Evolutionary conservation across 2,888 invertebrate genomes (phyloP).

Genomic region (Aricia artaxerxes): DNA sequence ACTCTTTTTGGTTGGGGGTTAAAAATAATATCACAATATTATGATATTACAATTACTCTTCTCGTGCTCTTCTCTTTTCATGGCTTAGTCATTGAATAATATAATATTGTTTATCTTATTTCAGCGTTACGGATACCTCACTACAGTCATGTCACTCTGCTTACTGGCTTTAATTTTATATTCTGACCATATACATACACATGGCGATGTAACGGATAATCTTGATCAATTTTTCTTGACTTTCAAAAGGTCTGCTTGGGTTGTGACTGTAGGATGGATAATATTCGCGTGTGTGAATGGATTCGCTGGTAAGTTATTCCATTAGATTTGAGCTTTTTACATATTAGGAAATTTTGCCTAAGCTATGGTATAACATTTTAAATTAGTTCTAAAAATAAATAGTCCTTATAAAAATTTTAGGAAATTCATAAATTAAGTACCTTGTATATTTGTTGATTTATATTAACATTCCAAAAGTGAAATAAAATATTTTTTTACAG

Average conservation of each 20-base stretch:
- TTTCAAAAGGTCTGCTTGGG: slow-evolving; percentile 57
- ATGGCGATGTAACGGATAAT: neutral
- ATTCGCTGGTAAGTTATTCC: slow-evolving; percentile 58
- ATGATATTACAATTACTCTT: neutral
- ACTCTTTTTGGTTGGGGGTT: too few species aligned
- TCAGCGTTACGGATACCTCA: neutral
- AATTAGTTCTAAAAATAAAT: neutral
- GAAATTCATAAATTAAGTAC: neutral
- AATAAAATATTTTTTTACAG: slow-evolving; percentile 46
- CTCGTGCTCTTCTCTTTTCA: too few species aligned
- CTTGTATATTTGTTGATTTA: neutral
- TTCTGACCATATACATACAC: neutral
- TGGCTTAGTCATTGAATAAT: neutral
- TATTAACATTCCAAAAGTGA: too few species aligned
- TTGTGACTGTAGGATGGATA: slow-evolving; percentile 55
- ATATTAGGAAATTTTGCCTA: neutral
- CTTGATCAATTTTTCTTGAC: slow-evolving; percentile 45
- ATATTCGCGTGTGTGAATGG: slow-evolving; percentile 60
- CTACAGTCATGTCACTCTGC: neutral
- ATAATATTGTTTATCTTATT: neutral
- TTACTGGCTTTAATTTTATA: neutral
- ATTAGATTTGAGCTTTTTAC: neutral
- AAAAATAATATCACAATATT: too few species aligned
- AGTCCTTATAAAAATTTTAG: too few species aligned
- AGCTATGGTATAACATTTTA: neutral